These are phyloP conservation scores for Nephila pilipes DNA, from an alignment of 1,140 invertebrate species.

Conservation along the genomic window DNA sequence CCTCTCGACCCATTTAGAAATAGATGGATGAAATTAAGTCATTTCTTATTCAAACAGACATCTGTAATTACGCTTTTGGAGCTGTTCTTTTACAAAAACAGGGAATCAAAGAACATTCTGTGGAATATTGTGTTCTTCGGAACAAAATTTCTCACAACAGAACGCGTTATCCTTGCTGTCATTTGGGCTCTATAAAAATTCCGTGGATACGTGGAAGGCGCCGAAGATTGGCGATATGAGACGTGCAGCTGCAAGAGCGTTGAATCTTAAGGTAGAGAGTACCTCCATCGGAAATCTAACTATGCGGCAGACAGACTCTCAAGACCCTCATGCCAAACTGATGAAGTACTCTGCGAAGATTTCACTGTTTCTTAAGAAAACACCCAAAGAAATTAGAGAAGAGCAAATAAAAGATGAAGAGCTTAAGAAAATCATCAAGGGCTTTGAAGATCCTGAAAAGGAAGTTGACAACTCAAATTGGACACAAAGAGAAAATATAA, in stretches of 20 bases:
- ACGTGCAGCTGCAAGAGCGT: background rate
- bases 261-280: constrained; percentile 19
- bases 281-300: constrained; percentile 8
- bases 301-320: constrained; percentile 13
- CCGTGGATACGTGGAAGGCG: background rate
- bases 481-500: background rate
- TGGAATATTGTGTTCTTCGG: constrained; percentile 76
- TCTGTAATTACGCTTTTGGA: constrained; percentile 72
- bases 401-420: constrained; percentile 39
- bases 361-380: too few species aligned
- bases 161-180: constrained; percentile 78
- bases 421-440: constrained; percentile 6
- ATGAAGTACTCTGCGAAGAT: too few species aligned
- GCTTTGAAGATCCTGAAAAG: constrained; percentile 36
- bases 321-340: background rate
- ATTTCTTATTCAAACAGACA: constrained; percentile 49
- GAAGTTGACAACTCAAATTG: background rate
- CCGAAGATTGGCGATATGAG: constrained; percentile 22
- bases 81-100: constrained; percentile 79
- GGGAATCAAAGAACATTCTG: constrained; percentile 74
- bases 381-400: constrained; percentile 21
- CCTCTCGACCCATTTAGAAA: background rate
- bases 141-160: constrained; percentile 78
- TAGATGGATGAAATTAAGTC: background rate
- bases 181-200: constrained; percentile 78